phyloP scores from a whole-genome alignment of 2,888 invertebrate genomes.

The Gryllus longicercus region DNA sequence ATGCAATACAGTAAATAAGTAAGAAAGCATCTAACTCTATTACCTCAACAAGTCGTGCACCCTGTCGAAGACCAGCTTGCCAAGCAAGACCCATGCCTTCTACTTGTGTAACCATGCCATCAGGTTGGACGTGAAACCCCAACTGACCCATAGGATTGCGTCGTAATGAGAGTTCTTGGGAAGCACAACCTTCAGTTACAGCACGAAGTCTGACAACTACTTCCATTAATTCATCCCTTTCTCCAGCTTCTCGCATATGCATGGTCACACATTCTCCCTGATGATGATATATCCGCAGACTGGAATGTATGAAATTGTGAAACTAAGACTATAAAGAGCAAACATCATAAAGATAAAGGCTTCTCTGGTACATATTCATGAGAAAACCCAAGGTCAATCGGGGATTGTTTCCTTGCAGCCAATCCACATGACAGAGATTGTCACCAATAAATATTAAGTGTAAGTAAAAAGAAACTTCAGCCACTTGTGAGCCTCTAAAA shows the following conservation, averaged over 20 bases:
- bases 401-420: no score
- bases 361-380: not conserved
- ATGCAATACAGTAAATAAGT: no score
- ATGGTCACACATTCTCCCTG: constrained; percentile 89
- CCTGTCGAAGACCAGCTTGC: constrained; percentile 83
- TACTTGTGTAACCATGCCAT: constrained; percentile 92
- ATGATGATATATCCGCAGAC: constrained; percentile 82
- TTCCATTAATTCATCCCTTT: constrained; percentile 68
- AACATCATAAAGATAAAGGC: no score
- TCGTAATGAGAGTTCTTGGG: constrained; percentile 75
- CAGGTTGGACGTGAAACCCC: constrained; percentile 87
- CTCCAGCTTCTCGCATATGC: constrained; percentile 63
- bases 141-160: constrained; percentile 80
- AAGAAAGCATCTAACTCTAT: not conserved
- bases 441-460: no score
- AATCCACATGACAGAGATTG: no score
- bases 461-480: no score
- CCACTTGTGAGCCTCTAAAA: no score
- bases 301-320: constrained; percentile 43
- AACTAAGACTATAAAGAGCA: no score
- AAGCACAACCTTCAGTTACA: constrained; percentile 73
- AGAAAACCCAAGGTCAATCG: constrained; percentile 11
- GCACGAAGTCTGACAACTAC: constrained; percentile 75
- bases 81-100: constrained; percentile 69
- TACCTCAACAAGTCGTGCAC: constrained; percentile 81